Evolutionary conservation across 2,113 vertebrate species (phyloP), one percentile per base, ranked within the genome.

Genomic region (Silurus meridionalis): DNA sequence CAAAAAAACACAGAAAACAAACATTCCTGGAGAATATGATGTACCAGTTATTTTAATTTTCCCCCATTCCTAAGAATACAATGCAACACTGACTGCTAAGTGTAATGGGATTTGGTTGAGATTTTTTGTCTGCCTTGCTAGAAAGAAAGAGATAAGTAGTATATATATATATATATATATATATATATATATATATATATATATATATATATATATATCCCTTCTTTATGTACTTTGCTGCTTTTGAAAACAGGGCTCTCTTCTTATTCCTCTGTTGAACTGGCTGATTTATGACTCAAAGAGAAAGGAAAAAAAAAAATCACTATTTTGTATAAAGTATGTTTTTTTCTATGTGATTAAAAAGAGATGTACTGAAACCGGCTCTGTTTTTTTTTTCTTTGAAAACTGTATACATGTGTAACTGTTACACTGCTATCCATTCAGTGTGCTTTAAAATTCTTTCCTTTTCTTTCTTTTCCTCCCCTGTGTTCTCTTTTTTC

Each of bases 401-500:
- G 67, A 64, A 67, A 58, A 81, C 50, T 19, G 13, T 13, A 5
- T 23, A 11, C 19, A 4, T 17, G 48, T 52, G 79, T 75, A 19
- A 4, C 1, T 53, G 74, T 52, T 74, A 37, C 37, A 37, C 1
- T 37, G 37, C 37, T 90, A 89, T 93, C 90, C 91, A 92, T 89
- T 92, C 83, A 89, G 57, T 13, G 25, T 37, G 8, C 92, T 92
- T 93, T 89, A 92, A 37, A 91, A 93, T 25, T 37, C 58, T 78
- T 52, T 74, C 17, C 21, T 74, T 19, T 53, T 77, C 90, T 90
- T 88, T 87, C 90, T 92, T 92, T 92, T 93, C 92, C 91, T 93
- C 91, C 92, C 87, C 89, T 90, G 88, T 87, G 91, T 92, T 92
- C 92, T 92, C 91, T 92, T 92, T 91, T 92, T 93, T 93, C 90